Percentiles rank a stretch among this genome's conserved stretches.
Evolutionary conservation across 2,113 vertebrate genomes (phyloP).

Genomic region (Labeo catla): DNA sequence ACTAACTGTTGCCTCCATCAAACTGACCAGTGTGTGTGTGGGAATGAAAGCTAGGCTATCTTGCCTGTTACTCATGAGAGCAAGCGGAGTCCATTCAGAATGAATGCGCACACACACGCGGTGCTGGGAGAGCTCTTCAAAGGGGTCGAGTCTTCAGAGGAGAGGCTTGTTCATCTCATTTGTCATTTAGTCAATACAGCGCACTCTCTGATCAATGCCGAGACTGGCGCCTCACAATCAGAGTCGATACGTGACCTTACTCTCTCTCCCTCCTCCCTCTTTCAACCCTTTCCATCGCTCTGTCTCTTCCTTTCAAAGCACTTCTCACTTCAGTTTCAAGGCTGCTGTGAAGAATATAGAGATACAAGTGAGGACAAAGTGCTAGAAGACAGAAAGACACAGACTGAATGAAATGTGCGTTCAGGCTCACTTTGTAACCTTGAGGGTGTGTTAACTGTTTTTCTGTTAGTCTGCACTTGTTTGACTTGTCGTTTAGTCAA

Average conservation of each 20-base stretch:
- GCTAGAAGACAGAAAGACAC: neutral
- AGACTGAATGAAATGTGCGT: neutral
- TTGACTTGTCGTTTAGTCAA: neutral
- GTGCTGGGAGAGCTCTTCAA: conserved; percentile 24
- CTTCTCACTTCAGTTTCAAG: conserved; percentile 25
- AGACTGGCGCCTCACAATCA: conserved; percentile 41
- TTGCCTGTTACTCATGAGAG: neutral
- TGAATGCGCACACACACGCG: neutral
- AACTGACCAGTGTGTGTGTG: conserved; percentile 51
- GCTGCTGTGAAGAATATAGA: conserved; percentile 4
- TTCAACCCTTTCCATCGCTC: neutral
- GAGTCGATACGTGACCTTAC: conserved; percentile 23
- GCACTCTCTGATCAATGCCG: conserved; percentile 54
- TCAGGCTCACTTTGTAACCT: neutral
- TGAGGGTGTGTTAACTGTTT: neutral
- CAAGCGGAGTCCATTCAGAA: conserved; percentile 13
- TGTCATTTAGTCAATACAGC: conserved; percentile 61
- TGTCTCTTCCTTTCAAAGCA: conserved; percentile 22
- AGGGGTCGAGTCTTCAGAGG: conserved; percentile 39
- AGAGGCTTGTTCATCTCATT: conserved; percentile 53
- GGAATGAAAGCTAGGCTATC: neutral
- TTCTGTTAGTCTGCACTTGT: neutral
- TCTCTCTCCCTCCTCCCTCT: neutral
- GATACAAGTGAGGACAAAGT: neutral
- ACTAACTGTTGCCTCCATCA: conserved; percentile 66